phyloP scores from a whole-genome alignment of 2,888 invertebrate genomes.

The Dicycla oo region DNA sequence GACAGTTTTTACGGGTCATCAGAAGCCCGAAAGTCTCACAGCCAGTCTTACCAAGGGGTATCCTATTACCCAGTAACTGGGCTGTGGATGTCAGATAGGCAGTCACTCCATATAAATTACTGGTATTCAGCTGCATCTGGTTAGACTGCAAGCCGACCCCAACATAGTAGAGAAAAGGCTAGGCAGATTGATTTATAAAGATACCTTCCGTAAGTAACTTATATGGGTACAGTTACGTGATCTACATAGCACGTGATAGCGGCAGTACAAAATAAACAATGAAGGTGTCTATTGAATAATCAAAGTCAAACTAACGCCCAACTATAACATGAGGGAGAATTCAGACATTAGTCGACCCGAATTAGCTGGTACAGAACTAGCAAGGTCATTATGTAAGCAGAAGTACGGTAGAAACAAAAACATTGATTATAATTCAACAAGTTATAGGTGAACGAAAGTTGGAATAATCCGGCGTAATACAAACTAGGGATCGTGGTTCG shows the following conservation, averaged over 20 bases:
- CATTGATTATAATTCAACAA: conserved; percentile 69
- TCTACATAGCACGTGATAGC: conserved; percentile 1
- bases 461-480: conserved; percentile 84
- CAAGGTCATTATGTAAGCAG: conserved; percentile 32
- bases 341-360: conserved; percentile 11
- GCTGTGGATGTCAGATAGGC: no score
- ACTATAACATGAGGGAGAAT: conserved; percentile 37
- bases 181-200: no score
- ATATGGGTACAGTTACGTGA: background rate
- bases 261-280: conserved; percentile 16
- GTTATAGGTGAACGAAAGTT: conserved; percentile 82
- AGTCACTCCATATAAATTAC: no score
- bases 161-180: no score
- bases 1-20: no score
- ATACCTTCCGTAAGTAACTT: conserved; percentile 1
- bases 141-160: no score
- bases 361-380: conserved; percentile 12
- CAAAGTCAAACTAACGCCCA: conserved; percentile 42
- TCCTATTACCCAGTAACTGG: no score
- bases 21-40: no score
- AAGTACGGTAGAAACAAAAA: conserved; percentile 46
- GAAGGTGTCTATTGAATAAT: conserved; percentile 35
- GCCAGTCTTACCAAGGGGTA: no score
- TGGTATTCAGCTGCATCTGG: no score
- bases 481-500: conserved; percentile 82